Evolutionary conservation across 1,140 invertebrate genomes (phyloP), one percentile per base, ranked within the genome.

Genomic region (Sinella curviseta): DNA sequence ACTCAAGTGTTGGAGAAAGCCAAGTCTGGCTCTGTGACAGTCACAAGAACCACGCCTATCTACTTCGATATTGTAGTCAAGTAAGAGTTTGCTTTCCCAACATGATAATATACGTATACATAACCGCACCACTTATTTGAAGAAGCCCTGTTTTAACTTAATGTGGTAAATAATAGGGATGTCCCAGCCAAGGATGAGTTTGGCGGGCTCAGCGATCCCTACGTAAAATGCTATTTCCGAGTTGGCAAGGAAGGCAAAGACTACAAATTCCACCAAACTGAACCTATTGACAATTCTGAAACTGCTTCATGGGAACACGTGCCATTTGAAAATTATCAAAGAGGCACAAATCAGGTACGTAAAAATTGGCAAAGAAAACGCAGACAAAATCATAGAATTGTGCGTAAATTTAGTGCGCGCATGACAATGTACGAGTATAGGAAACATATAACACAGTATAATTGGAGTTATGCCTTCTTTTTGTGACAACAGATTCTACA

Each of bases 221-320:
- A 79, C 31, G 81, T 83, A 0, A 78, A 83, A 74, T 78, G 77
- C 33, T 83, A 83, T 48, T 83, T 73, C 34, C 34, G 81, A 0
- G 34, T 36, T 17, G 83, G 81, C 3, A 77, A 79, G 34, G 77
- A 82, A 1, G 81, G 83, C 0, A 39, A 70, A 20, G 77, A 80
- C 30, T 20, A 20, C n/a, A 79, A 80, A 35, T 81, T 83, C 75
- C 57, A 31, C 33, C 79, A 79, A 24, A 82, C 83, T 20, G n/a
- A 77, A 0, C 70, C 76, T 1, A 77, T 82, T 31, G 74, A 83
- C 34, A 81, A 83, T 73, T 30, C 55, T 12, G 79, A 83, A 67
- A 82, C 76, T 74, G 77, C 74, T 14, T 73, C 78, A 20, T 83
- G 77, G 74, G 55, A 78, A 12, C 33, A 77, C 28, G 65, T 83